A percentile compares a stretch with the other conserved stretches of the same genome.
phyloP scores from a whole-genome alignment of 2,888 invertebrate species.

The Silvanus unidentatus region DNA sequence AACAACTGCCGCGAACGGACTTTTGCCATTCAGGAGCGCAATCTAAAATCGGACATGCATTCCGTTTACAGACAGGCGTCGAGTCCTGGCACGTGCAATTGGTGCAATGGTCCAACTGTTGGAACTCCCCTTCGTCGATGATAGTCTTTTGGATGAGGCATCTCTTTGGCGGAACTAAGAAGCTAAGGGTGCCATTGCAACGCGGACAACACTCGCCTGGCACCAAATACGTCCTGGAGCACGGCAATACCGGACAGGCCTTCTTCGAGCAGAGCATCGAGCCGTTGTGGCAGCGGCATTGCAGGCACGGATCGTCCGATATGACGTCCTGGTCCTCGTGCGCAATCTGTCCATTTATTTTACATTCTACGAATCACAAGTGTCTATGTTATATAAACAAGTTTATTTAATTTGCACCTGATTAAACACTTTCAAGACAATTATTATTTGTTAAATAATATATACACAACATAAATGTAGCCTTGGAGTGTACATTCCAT shows the following conservation, averaged over 20 bases:
- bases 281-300: constrained; percentile 68
- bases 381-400: constrained; percentile 2
- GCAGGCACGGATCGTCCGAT: constrained; percentile 80
- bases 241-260: constrained; percentile 85
- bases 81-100: constrained; percentile 76
- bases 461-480: background rate
- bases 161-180: constrained; percentile 37
- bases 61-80: constrained; percentile 71
- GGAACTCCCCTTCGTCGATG: constrained; percentile 27
- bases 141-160: constrained; percentile 51
- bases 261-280: constrained; percentile 73
- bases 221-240: constrained; percentile 60
- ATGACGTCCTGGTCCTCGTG: constrained; percentile 70
- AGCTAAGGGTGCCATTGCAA: constrained; percentile 48
- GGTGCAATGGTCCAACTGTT: constrained; percentile 66
- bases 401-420: no score
- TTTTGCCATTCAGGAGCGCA: constrained; percentile 70
- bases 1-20: constrained; percentile 63
- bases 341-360: constrained; percentile 75
- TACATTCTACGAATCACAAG: constrained; percentile 38
- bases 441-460: no score
- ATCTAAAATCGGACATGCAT: constrained; percentile 85
- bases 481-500: background rate
- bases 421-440: no score
- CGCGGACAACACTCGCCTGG: constrained; percentile 74